Base-by-base conservation (phyloP, 2,888 invertebrate genomes). In the Philhelius pedissequus region DNA sequence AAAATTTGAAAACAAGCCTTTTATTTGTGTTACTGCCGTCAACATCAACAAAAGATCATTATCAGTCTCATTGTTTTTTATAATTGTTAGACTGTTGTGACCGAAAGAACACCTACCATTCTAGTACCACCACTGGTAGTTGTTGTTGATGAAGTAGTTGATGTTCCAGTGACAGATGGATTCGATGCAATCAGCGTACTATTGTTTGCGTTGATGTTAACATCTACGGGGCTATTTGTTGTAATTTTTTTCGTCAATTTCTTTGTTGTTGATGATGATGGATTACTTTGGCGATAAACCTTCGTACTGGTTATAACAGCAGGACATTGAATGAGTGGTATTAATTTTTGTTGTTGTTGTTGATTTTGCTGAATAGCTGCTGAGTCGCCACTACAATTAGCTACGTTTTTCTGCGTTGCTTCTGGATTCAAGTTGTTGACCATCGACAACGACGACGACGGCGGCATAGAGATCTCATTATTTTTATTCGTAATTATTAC, bases 51-150 rank as follows among this genome's bases (percentile, higher is more conserved):
- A 69, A 43, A 22, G 54, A 35, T 15, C 22, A 58, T n/a, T n/a
- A n/a, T 20, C 20, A 32, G 13, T 56, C 15, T 58, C 18, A 48
- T 48, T 48, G 22, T 48, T 22, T 48, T 45, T 9, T 15, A 1
- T 13, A 18, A 54, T 27, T 48, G 32, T 71, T 84, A 93, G 86
- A 93, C 93, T 13, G 93, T 93, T 35, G 93, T 93, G 38, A 93
- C 93, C 60, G 93, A 93, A 48, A 93, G 89, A 27, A 94, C 91
- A 78, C 94, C 94, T 90, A 93, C 92, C 91, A 94, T 92, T 90
- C 94, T 94, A 64, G 91, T 91, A 77, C 75, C 40, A 58, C 64
- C 38, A 69, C 73, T 56, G 38, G 84, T 9, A 74, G 73, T 66
- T 68, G 75, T 43, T 56, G 83, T 50, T 60, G 82, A 60, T 62